A percentile compares a stretch with the other conserved stretches of the same genome.
Evolutionary conservation across 2,888 invertebrate species (phyloP).

Genomic region (Altica lythri): DNA sequence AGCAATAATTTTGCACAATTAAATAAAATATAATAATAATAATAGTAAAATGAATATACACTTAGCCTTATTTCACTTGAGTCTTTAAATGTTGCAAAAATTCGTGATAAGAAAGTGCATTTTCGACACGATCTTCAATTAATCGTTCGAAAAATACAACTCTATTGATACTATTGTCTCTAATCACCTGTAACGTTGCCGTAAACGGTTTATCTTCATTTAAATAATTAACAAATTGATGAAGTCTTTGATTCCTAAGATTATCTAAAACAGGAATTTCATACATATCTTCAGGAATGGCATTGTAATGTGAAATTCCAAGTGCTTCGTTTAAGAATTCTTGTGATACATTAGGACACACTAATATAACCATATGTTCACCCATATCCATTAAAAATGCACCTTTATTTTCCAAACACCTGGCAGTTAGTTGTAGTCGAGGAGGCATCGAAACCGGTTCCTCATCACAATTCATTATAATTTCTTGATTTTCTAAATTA

Average conservation of each 20-base stretch:
- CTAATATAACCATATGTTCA: conserved; percentile 77
- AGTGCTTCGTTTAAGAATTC: conserved; percentile 78
- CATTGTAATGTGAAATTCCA: conserved; percentile 73
- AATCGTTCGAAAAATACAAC: conserved; percentile 84
- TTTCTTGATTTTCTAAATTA: conserved; percentile 60
- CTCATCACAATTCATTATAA: conserved; percentile 50
- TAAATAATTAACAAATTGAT: conserved; percentile 79
- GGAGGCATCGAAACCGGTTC: conserved; percentile 68
- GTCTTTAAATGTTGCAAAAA: conserved; percentile 94
- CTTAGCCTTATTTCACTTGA: conserved; percentile 75
- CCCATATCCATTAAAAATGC: conserved; percentile 92
- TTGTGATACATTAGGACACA: conserved; percentile 78
- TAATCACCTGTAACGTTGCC: conserved; percentile 78
- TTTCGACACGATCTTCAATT: conserved; percentile 93
- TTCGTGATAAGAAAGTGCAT: conserved; percentile 95
- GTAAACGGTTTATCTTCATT: conserved; percentile 85
- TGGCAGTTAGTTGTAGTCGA: conserved; percentile 82
- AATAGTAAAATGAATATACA: conserved; percentile 25
- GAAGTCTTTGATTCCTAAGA: conserved; percentile 73
- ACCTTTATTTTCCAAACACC: conserved; percentile 81
- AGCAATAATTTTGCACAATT: conserved; percentile 49
- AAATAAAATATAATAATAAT: too few species aligned
- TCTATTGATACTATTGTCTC: conserved; percentile 89
- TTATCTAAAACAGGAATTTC: conserved; percentile 79
- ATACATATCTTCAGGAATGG: conserved; percentile 78